phyloP scores from a whole-genome alignment of 2,888 invertebrate species.

The Anthrax anthrax region DNA sequence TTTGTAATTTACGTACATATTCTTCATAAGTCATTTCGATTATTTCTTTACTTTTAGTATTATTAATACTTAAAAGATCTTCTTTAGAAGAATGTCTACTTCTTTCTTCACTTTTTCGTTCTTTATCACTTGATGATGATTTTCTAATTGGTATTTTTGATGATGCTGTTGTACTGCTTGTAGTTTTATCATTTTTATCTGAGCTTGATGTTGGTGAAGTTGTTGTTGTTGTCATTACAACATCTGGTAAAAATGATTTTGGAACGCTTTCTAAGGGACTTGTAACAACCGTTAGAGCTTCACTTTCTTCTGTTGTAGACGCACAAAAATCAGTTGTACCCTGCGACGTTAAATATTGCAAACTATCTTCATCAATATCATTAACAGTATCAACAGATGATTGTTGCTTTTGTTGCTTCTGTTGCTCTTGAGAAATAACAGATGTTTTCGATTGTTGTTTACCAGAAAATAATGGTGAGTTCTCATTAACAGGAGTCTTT shows the following conservation, averaged over 20 bases:
- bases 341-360: conserved; percentile 38
- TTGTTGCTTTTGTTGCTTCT: conserved; percentile 1
- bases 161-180: not conserved
- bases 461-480: conserved; percentile 13
- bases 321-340: conserved; percentile 13
- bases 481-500: conserved; percentile 36
- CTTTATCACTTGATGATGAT: conserved; percentile 2
- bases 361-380: conserved; percentile 45
- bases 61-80: conserved; percentile 12
- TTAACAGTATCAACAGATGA: conserved; percentile 16
- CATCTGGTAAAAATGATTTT: not conserved
- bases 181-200: conserved; percentile 27
- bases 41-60: conserved; percentile 21
- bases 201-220: conserved; percentile 18
- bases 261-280: conserved; percentile 34
- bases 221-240: not conserved
- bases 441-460: not conserved
- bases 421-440: not conserved
- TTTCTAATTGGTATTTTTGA: conserved; percentile 9
- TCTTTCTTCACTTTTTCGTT: conserved; percentile 3
- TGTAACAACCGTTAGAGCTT: conserved; percentile 39
- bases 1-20: conserved; percentile 50
- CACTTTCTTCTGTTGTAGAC: conserved; percentile 45
- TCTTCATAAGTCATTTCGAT: conserved; percentile 40
- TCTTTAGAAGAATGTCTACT: conserved; percentile 16